Conservation (phyloP, 1,140 invertebrate genomes). For the Daktulosphaira vitifoliae region DNA sequence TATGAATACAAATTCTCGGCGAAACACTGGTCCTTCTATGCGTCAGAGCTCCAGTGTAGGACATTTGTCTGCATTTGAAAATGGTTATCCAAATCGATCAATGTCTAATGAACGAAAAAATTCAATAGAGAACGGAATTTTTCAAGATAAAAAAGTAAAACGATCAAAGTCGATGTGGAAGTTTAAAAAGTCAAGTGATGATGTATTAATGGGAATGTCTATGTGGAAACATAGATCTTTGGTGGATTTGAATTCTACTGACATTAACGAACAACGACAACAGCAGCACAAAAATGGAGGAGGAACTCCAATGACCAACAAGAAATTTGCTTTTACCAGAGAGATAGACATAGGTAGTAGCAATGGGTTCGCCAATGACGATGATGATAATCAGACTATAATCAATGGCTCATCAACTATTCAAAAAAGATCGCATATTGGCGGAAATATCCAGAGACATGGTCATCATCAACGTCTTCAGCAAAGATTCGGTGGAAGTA, state of each 20-base stretch:
- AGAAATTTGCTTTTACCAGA: conserved; percentile 34
- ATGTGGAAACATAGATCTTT: conserved; percentile 75
- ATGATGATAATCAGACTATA: conserved; percentile 35
- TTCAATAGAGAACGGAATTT: conserved; percentile 32
- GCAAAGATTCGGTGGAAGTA: too few species aligned
- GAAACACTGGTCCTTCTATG: conserved; percentile 36
- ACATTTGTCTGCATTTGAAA: conserved; percentile 36
- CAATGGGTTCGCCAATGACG: conserved; percentile 20
- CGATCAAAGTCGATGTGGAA: conserved; percentile 73
- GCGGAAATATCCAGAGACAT: background rate
- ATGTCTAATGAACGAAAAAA: background rate
- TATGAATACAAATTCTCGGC: conserved; percentile 19
- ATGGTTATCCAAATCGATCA: conserved; percentile 12
- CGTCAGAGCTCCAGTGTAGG: conserved; percentile 38
- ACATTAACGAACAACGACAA: conserved; percentile 39
- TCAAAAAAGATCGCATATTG: background rate
- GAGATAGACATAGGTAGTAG: conserved; percentile 34
- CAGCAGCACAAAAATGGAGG: conserved; percentile 40
- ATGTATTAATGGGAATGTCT: conserved; percentile 71
- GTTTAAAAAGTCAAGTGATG: conserved; percentile 59
- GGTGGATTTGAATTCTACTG: conserved; percentile 56
- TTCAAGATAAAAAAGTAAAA: conserved; percentile 49
- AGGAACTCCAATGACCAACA: conserved; percentile 36
- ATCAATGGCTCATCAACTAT: conserved; percentile 38
- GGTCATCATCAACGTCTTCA: background rate